Conservation (phyloP, 2,888 invertebrate species). For the Scrobipalpa atriplicella region DNA sequence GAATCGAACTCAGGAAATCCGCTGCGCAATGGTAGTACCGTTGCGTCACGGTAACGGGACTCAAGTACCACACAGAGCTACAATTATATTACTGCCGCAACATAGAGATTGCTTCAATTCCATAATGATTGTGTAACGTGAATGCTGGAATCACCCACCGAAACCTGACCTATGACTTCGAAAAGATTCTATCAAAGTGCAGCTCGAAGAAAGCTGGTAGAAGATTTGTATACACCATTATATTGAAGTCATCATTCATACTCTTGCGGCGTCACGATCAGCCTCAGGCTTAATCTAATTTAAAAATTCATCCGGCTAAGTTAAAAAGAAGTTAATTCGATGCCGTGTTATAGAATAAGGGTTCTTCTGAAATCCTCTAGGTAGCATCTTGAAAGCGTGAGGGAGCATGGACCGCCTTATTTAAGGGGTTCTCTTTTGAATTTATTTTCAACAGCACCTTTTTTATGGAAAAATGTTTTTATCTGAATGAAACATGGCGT, state of each 20-base stretch:
- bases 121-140: slow-evolving; percentile 64
- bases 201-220: slow-evolving; percentile 46
- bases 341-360: slow-evolving; percentile 44
- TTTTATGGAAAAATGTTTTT: slow-evolving; percentile 20
- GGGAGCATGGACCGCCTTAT: slow-evolving; percentile 71
- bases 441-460: slow-evolving; percentile 21
- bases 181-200: slow-evolving; percentile 36
- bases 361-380: slow-evolving; percentile 58
- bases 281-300: slow-evolving; percentile 75
- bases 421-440: slow-evolving; percentile 51
- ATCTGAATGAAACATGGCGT: slow-evolving; percentile 7
- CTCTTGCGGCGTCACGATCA: slow-evolving; percentile 77
- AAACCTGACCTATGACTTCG: slow-evolving; percentile 35
- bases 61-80: slow-evolving; percentile 46
- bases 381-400: slow-evolving; percentile 65
- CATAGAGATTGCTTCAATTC: slow-evolving; percentile 73
- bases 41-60: slow-evolving; percentile 66
- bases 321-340: slow-evolving; percentile 67
- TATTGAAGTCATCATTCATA: slow-evolving; percentile 74
- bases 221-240: slow-evolving; percentile 45
- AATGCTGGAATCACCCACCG: slow-evolving; percentile 38
- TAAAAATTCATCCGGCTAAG: slow-evolving; percentile 71
- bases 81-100: slow-evolving; percentile 70
- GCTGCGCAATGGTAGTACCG: slow-evolving; percentile 52
- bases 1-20: slow-evolving; percentile 75